Base-by-base conservation (phyloP, 2,888 invertebrate species). In the Aphrophora alni region DNA sequence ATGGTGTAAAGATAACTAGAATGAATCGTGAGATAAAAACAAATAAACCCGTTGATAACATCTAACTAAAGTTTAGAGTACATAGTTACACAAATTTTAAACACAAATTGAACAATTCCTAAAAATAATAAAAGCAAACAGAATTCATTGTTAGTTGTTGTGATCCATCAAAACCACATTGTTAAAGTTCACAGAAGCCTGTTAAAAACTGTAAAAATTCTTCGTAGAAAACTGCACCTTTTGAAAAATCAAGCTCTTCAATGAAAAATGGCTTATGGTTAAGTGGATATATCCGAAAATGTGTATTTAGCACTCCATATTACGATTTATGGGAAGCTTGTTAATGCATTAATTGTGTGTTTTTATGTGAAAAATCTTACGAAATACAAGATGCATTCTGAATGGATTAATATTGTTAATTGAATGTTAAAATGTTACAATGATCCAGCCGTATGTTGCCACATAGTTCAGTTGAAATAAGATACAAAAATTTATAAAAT, bases 201-300 rank as follows among this genome's bases (percentile, higher is more conserved):
- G 75, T 82, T 82, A 80, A 82, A n/a, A 68, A 27, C 69, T 77
- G 51, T 24, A 38, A 33, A 75, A 80, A 68, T 59, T 86, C 86
- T 87, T 85, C 86, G 87, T 88, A 90, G 89, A 88, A 89, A 89
- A 90, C 89, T 89, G 88, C 90, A 90, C 90, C 89, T 89, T 89
- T 87, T 85, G 83, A 85, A 84, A 84, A 80, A 78, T 82, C 73
- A 78, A 75, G 77, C 81, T 81, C 74, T 44, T 44, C 14, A 44
- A 75, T 73, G 75, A 75, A 38, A 59, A 75, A 44, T 78, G 10
- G 81, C 75, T 78, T 33, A 75, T 70, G 77, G 77, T 76, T 74
- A 75, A 81, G 38, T 68, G 68, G 71, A 75, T 74, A 69, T 38
- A 75, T 81, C 69, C 71, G 72, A 71, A 74, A 70, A 78, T 71